Conservation (phyloP, 2,888 invertebrate genomes). For the Arge pagana region DNA sequence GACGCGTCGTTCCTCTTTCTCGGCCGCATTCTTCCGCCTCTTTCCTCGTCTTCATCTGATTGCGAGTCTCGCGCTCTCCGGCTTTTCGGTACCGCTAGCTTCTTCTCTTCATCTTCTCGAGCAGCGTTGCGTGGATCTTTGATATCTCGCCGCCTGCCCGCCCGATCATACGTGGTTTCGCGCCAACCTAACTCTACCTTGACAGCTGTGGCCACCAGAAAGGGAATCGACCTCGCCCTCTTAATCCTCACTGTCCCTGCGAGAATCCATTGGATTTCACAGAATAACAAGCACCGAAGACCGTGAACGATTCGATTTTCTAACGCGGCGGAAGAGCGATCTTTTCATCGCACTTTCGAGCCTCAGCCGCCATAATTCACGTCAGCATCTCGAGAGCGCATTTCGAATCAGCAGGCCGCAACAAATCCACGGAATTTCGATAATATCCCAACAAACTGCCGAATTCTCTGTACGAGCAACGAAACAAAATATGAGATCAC, state of each 20-base stretch:
- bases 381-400: too few species aligned
- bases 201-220: neutral
- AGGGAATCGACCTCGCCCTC: neutral
- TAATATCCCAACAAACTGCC: too few species aligned
- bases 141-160: conserved; percentile 50
- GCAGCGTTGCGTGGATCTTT: conserved; percentile 39
- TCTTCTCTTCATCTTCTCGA: conserved; percentile 8
- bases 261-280: too few species aligned
- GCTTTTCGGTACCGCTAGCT: conserved; percentile 1
- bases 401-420: too few species aligned
- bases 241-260: neutral
- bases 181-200: conserved; percentile 4
- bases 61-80: conserved; percentile 33
- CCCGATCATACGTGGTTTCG: conserved; percentile 45
- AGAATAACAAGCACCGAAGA: too few species aligned
- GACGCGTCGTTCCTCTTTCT: conserved; percentile 24
- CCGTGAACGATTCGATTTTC: too few species aligned
- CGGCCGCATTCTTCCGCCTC: conserved; percentile 14
- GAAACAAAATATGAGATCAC: too few species aligned
- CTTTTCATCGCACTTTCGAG: too few species aligned
- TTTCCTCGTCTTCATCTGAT: conserved; percentile 28
- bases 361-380: too few species aligned
- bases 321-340: too few species aligned
- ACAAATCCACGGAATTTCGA: too few species aligned
- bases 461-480: too few species aligned